These are phyloP conservation scores for Pagrus major DNA, from an alignment of 2,113 vertebrate species.

Conservation along the genomic window DNA sequence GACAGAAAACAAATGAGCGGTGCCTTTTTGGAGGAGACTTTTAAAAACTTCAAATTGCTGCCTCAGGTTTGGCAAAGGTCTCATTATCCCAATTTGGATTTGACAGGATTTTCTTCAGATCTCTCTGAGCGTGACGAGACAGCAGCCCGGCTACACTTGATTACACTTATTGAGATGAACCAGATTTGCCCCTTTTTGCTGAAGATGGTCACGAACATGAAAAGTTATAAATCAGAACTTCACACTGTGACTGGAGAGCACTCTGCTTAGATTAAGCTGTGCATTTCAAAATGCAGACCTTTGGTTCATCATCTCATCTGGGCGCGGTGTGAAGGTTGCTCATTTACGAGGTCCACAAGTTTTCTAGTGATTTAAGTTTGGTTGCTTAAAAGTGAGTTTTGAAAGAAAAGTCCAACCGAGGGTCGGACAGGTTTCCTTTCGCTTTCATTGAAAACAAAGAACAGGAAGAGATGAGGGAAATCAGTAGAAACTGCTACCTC, in stretches of 20 bases:
- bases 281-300: background rate
- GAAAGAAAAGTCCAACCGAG: background rate
- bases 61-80: constrained; percentile 34
- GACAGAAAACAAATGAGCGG: constrained; percentile 9
- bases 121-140: background rate
- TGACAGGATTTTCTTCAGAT: constrained; percentile 6
- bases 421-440: no score
- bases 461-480: background rate
- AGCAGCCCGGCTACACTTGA: background rate
- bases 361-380: background rate
- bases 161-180: constrained; percentile 28
- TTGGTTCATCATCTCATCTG: background rate
- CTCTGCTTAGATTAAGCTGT: background rate
- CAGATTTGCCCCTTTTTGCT: background rate
- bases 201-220: background rate
- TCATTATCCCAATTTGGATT: constrained; percentile 32
- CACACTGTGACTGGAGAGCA: background rate
- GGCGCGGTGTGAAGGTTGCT: background rate
- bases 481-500: background rate
- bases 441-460: background rate
- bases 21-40: constrained; percentile 6
- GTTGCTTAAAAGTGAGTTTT: no score
- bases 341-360: no score
- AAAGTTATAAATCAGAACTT: background rate
- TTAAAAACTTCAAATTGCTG: constrained; percentile 1